These are phyloP conservation scores for Pseudomugil tenellus DNA, from an alignment of 2,797 vertebrate genomes.

Conservation along the genomic window DNA sequence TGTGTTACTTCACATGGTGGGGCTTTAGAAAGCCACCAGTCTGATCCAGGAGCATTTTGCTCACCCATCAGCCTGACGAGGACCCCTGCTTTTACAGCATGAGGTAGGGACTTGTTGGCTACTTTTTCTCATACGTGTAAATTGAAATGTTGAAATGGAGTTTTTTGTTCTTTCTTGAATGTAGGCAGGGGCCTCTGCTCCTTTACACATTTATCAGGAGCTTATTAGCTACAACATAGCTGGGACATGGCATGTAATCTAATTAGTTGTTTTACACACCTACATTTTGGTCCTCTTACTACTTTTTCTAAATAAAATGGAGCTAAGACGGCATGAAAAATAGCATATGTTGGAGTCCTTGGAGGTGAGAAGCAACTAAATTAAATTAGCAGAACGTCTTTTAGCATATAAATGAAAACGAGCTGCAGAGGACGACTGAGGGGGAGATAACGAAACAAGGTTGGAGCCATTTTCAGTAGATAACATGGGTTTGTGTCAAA, in stretches of 20 bases:
- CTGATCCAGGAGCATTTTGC: slow-evolving; percentile 56
- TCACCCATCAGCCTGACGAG: slow-evolving; percentile 34
- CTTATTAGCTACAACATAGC: neutral
- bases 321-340: slow-evolving; percentile 1
- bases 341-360: slow-evolving; percentile 8
- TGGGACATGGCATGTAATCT: neutral
- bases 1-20: slow-evolving; percentile 67
- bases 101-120: slow-evolving; percentile 69
- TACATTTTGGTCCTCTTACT: neutral
- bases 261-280: slow-evolving; percentile 9
- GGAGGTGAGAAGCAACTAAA: neutral
- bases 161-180: neutral
- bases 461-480: slow-evolving; percentile 38
- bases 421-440: slow-evolving; percentile 11
- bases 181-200: neutral
- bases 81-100: slow-evolving; percentile 57
- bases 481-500: slow-evolving; percentile 54
- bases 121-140: slow-evolving; percentile 4
- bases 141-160: slow-evolving; percentile 1
- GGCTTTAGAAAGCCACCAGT: slow-evolving; percentile 54
- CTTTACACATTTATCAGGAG: slow-evolving; percentile 9
- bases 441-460: slow-evolving; percentile 27
- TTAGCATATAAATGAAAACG: slow-evolving; percentile 11
- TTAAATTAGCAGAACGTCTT: neutral
- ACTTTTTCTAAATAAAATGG: slow-evolving; percentile 4